phyloP scores from a whole-genome alignment of 1,140 invertebrate genomes.

The Diabrotica undecimpunctata region DNA sequence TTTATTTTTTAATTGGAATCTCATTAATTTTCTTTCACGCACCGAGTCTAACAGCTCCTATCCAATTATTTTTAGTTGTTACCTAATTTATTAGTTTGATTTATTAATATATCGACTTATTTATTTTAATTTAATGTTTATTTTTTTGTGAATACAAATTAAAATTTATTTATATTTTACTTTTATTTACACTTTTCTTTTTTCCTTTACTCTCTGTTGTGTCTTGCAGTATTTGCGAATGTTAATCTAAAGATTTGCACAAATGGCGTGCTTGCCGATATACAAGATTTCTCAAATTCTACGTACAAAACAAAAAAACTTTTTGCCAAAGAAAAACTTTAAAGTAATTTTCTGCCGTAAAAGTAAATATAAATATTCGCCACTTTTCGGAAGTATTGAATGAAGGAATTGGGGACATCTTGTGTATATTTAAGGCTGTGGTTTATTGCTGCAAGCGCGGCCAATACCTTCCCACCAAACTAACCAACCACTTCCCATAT shows the following conservation, averaged over 20 bases:
- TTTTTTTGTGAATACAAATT: slow-evolving; percentile 32
- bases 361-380: no score
- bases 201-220: slow-evolving; percentile 32
- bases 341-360: no score
- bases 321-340: no score
- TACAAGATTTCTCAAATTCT: slow-evolving; percentile 3
- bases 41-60: slow-evolving; percentile 13
- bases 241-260: slow-evolving; percentile 35
- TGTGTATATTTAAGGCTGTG: not conserved
- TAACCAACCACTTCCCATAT: slow-evolving; percentile 42
- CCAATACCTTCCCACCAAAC: slow-evolving; percentile 30
- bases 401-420: no score
- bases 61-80: slow-evolving; percentile 25
- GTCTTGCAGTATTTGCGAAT: slow-evolving; percentile 39
- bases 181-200: slow-evolving; percentile 27
- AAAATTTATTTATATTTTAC: slow-evolving; percentile 38
- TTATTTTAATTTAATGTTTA: slow-evolving; percentile 32
- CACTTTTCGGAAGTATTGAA: no score
- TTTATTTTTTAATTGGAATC: slow-evolving; percentile 14
- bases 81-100: slow-evolving; percentile 35
- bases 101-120: slow-evolving; percentile 34
- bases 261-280: slow-evolving; percentile 24
- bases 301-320: no score
- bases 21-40: not conserved
- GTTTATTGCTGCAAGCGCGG: slow-evolving; percentile 3